Evolutionary conservation across 2,888 invertebrate genomes (phyloP).

Genomic region (Ectropis crepuscularia): DNA sequence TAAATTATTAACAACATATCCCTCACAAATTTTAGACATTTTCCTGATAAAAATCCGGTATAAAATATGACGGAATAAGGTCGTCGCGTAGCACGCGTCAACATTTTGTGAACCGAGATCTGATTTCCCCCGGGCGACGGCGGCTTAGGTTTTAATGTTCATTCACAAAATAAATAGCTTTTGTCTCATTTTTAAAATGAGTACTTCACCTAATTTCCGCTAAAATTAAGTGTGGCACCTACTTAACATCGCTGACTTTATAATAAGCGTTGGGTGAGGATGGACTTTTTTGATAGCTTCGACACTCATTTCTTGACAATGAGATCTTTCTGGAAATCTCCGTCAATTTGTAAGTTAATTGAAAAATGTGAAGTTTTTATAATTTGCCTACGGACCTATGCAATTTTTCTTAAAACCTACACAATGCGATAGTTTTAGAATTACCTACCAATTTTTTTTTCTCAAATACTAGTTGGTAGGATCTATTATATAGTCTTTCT

Average conservation of each 20-base stretch:
- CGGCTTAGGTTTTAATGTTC: slow-evolving; percentile 64
- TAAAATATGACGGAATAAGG: slow-evolving; percentile 47
- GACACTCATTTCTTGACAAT: background rate
- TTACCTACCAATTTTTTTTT: too few species aligned
- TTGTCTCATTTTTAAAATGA: slow-evolving; percentile 47
- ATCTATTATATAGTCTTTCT: too few species aligned
- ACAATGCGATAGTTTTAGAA: too few species aligned
- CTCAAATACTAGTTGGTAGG: too few species aligned
- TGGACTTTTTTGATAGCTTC: background rate
- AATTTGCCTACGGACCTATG: too few species aligned
- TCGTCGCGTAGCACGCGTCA: slow-evolving; percentile 43
- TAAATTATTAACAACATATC: slow-evolving; percentile 3
- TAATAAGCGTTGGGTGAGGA: slow-evolving; percentile 12
- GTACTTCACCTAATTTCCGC: slow-evolving; percentile 32
- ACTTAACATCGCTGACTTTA: slow-evolving; percentile 24
- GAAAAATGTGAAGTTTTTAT: too few species aligned
- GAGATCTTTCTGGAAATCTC: background rate
- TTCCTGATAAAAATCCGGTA: slow-evolving; percentile 32
- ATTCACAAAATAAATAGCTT: slow-evolving; percentile 56
- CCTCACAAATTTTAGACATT: slow-evolving; percentile 10
- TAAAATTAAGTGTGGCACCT: slow-evolving; percentile 24
- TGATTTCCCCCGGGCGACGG: slow-evolving; percentile 64
- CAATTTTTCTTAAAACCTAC: too few species aligned
- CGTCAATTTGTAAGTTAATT: too few species aligned
- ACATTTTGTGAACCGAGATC: slow-evolving; percentile 55